phyloP scores from a whole-genome alignment of 2,888 invertebrate genomes.

The Geotrupes spiniger region DNA sequence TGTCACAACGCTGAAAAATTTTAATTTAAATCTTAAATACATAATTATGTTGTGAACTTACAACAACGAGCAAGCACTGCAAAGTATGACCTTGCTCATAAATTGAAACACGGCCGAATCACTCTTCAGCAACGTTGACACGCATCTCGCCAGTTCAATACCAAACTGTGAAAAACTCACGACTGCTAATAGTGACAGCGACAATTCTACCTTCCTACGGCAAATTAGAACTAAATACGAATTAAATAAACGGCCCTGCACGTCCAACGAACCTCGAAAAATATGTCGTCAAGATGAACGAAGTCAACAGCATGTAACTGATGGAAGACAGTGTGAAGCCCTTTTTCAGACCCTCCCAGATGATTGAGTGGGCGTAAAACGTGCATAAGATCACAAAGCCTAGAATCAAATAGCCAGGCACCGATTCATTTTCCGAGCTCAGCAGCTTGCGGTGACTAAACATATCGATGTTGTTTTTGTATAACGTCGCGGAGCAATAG shows the following conservation, averaged over 20 bases:
- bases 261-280: slow-evolving; percentile 29
- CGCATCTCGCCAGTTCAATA: slow-evolving; percentile 27
- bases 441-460: slow-evolving; percentile 32
- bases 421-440: slow-evolving; percentile 24
- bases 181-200: slow-evolving; percentile 27
- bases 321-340: slow-evolving; percentile 29
- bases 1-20: slow-evolving; percentile 24
- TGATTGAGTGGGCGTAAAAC: slow-evolving; percentile 39
- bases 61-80: slow-evolving; percentile 16
- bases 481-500: slow-evolving; percentile 39
- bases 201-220: slow-evolving; percentile 32
- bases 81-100: slow-evolving; percentile 15
- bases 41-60: too few relatives aligned
- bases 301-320: slow-evolving; percentile 34
- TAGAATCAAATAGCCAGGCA: slow-evolving; percentile 35
- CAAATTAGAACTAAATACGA: background rate
- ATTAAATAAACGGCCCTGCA: background rate
- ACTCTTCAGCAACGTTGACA: slow-evolving; percentile 23
- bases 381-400: slow-evolving; percentile 40
- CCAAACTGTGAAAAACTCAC: slow-evolving; percentile 28
- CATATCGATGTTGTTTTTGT: slow-evolving; percentile 36
- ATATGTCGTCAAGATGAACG: slow-evolving; percentile 33
- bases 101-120: slow-evolving; percentile 16
- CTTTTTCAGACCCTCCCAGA: slow-evolving; percentile 38
- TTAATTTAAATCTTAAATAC: too few relatives aligned